Base-by-base conservation (phyloP, 1,140 invertebrate species). In the Drosophila arawakana region DNA sequence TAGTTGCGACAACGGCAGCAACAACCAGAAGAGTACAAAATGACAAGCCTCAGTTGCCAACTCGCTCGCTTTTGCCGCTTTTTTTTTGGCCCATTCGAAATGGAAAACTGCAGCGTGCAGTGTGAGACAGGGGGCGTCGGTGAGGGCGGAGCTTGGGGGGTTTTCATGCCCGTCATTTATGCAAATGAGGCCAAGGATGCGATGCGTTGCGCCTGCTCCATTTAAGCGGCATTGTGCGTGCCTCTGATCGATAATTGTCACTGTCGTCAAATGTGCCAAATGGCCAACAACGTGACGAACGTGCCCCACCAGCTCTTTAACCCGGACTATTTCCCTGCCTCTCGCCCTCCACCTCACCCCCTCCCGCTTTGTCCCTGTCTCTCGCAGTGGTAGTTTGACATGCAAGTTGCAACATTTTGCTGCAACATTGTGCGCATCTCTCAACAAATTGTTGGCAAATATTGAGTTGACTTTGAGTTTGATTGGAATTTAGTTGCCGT, bases 121-220 rank as follows among this genome's bases (percentile, higher is more conserved):
- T 2, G 18, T 21, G 3, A 60, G 11, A n/a, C 9, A 11, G 0
- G 47, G 13, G 15, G 34, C 7, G 1, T 11, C 7, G n/a, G 11
- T 0, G 10, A 41, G 11, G 3, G 18, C 2, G 39, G 4, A 4
- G 44, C 11, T 25, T 2, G 39, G n/a, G 9, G 61, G n/a, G 8
- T 25, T n/a, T 54, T 35, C 34, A 61, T 74, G 57, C 68, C 66
- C 74, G 81, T 78, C 85, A 84, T 89, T 89, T 89, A 89, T 89
- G 84, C 78, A 89, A 89, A 89, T 89, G 84, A 89, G 81, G 69
- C 80, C 84, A 89, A 84, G 71, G 81, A 89, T 84, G 85, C 84
- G 59, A 61, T 58, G 55, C 41, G 59, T 37, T 63, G 73, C 10
- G 37, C 13, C 59, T 25, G 62, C 50, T 60, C 82, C 81, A 85